Conservation (phyloP, 2,888 invertebrate species). For the Megaustenia siamemsis region DNA sequence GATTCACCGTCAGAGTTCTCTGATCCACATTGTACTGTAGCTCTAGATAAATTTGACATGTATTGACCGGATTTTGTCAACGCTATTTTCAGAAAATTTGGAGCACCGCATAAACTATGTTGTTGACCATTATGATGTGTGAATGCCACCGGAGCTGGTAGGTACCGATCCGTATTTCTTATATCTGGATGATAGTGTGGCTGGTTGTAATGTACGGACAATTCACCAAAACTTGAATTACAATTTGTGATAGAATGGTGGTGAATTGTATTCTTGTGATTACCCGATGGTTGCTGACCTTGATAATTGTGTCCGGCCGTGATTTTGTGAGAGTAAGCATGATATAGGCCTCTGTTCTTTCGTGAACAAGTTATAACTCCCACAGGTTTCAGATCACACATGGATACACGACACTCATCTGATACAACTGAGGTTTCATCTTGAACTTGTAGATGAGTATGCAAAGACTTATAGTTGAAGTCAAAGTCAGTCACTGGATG, state of each 20-base stretch:
- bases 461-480: constrained; percentile 17
- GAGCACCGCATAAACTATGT: background rate
- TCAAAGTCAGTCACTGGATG: background rate
- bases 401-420: background rate
- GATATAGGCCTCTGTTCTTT: background rate
- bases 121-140: background rate
- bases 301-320: constrained; percentile 26
- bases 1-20: background rate
- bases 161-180: constrained; percentile 29
- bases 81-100: constrained; percentile 43
- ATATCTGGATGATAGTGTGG: background rate
- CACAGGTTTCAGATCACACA: background rate
- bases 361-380: background rate
- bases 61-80: constrained; percentile 19
- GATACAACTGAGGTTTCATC: constrained; percentile 20
- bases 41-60: background rate
- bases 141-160: background rate
- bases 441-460: constrained; percentile 23
- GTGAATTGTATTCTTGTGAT: constrained; percentile 23
- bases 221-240: background rate
- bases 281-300: constrained; percentile 34
- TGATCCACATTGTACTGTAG: background rate
- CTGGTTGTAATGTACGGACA: background rate
- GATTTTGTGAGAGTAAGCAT: constrained; percentile 23
- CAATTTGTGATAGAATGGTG: background rate